phyloP scores from a whole-genome alignment of 2,797 vertebrate species.

The Pantherophis alleghaniensis region DNA sequence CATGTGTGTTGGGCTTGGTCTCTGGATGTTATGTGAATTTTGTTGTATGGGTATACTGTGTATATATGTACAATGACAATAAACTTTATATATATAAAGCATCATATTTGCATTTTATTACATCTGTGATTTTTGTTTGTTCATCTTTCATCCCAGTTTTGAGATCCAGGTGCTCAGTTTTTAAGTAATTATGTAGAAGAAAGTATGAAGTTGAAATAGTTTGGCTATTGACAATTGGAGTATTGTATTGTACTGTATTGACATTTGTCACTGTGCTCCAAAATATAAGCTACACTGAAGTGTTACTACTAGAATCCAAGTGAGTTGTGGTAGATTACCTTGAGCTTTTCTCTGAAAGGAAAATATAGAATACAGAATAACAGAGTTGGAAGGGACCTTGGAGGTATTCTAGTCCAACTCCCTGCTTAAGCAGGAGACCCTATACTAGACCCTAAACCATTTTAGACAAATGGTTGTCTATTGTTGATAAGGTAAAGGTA shows the following conservation, averaged over 20 bases:
- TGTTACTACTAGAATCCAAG: background rate
- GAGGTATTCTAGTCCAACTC: background rate
- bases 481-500: background rate
- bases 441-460: background rate
- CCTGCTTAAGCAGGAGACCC: background rate
- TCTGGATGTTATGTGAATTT: no score
- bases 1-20: no score
- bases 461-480: background rate
- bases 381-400: background rate
- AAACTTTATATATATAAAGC: background rate
- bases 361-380: background rate
- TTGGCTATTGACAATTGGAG: background rate
- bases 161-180: background rate
- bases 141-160: background rate
- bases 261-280: background rate
- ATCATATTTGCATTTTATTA: background rate
- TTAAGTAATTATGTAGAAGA: background rate
- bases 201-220: background rate
- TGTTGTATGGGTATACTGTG: no score
- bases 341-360: no score
- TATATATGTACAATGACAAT: no score
- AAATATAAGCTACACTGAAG: background rate
- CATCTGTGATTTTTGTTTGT: background rate
- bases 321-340: background rate
- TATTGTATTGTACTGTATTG: no score